Evolutionary conservation across 2,797 vertebrate species (phyloP), one percentile per base, ranked within the genome.

Genomic region (Pangasius larnaudii): DNA sequence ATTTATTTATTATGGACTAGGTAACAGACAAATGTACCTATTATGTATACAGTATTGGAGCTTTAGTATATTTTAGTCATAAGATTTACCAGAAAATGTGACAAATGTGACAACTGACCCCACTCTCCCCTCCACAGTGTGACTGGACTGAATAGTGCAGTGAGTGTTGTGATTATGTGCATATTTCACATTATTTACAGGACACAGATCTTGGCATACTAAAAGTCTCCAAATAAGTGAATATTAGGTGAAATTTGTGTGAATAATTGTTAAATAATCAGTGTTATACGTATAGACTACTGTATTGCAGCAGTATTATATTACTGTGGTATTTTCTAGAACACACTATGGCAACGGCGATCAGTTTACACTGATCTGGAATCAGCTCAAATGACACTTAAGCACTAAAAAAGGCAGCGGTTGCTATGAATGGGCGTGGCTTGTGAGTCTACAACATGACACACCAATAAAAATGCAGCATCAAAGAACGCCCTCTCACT

Each of bases 381-480:
- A 80, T 59, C 78, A 80, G 53, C 22, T 22, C 77, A 42, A n/a
- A 5, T 36, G 78, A 16, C 63, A 58, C 11, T 22, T 5, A 19
- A 69, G 65, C 8, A 42, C 61, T 71, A 53, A 72, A 80, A 69
- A 61, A 61, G 71, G 59, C 33, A 36, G 7, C 36, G 39, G 27
- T 46, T 33, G 8, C 30, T 18, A 11, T 1, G 1, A 0, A 1
- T 8, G 91, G 94, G 87, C 90, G 93, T 71, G 18, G 46, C 24
- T 88, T 75, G 13, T 6, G 2, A 0, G 14, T 36, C 86, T 46
- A 7, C 3, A 1, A 0, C 3, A 3, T 85, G 72, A 93, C 1
- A 86, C 88, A 24, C 95, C 91, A 96, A 95, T 96, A 0, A 46
- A 5, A 87, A n/a, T 14, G 0, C 0, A 88, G 58, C 36, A 36